phyloP scores from a whole-genome alignment of 2,888 invertebrate genomes.

The Loripinus fragilis region DNA sequence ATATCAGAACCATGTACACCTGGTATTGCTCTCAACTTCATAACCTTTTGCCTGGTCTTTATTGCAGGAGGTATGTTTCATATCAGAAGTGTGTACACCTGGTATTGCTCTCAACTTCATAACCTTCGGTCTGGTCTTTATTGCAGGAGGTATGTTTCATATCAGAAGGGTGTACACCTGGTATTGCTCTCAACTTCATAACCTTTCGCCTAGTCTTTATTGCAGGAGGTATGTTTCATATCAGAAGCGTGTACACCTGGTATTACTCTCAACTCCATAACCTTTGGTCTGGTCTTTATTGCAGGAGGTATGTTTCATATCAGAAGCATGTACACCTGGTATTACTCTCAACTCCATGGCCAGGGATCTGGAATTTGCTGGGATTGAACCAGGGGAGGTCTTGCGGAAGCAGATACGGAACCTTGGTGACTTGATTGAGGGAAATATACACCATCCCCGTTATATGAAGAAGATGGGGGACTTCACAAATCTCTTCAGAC shows the following conservation, averaged over 20 bases:
- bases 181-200: no score
- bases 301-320: conserved; percentile 52
- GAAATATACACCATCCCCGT: background rate
- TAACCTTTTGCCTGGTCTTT: no score
- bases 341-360: conserved; percentile 57
- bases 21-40: no score
- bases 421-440: background rate
- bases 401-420: background rate
- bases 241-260: conserved; percentile 56
- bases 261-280: conserved; percentile 55
- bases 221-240: conserved; percentile 50
- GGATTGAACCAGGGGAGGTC: conserved; percentile 27
- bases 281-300: conserved; percentile 16
- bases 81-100: no score
- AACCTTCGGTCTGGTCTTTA: no score
- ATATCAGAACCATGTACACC: no score
- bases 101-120: no score
- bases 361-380: conserved; percentile 49
- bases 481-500: background rate
- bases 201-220: no score
- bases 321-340: conserved; percentile 56
- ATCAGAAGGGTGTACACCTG: no score
- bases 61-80: no score
- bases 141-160: no score
- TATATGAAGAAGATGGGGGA: background rate